Evolutionary conservation across 2,888 invertebrate species (phyloP), one percentile per base, ranked within the genome.

Genomic region (Drosophila putrida): DNA sequence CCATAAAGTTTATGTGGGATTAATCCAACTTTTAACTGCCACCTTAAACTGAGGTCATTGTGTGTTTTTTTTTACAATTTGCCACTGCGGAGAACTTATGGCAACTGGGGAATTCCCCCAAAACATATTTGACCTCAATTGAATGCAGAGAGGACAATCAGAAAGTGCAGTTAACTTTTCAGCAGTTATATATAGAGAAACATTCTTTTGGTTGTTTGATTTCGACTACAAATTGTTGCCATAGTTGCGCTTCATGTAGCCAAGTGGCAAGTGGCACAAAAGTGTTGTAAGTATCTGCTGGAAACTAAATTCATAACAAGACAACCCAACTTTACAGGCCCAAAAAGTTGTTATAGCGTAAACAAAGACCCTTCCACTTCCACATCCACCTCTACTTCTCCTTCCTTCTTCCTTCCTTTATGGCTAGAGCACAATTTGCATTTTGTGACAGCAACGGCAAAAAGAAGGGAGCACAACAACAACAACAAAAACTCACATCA

Each of bases 261-360:
- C 82, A 75, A 85, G 80, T 84, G 82, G 57, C 88, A 79, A 49
- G 80, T 83, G 80, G 58, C 86, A 80, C 71, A 73, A 75, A 86
- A 75, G 57, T 79, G 86, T 67, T 74, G 88, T 85, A 82, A 85
- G 75, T 86, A 80, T 78, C 67, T 69, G 78, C 43, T 65, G 70
- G 62, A 73, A 86, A 83, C 88, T 47, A 72, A 80, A 88, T 78
- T 78, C 82, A 82, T 80, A 83, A 80, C 86, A 86, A 79, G 83
- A 78, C 74, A 57, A 69, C 39, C 46, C 41, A 55, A 55, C 44
- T 51, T 61, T 61, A 11, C 49, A 51, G 50, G 31, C 39, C 53
- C 60, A 44, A 62, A 63, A 71, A 74, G 82, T 82, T 85, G 88
- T 82, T 77, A 65, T 77, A 74, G 71, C 69, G 77, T 74, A 85